Base-by-base conservation (phyloP, 2,113 vertebrate species). In the Phalacrocorax carbo region DNA sequence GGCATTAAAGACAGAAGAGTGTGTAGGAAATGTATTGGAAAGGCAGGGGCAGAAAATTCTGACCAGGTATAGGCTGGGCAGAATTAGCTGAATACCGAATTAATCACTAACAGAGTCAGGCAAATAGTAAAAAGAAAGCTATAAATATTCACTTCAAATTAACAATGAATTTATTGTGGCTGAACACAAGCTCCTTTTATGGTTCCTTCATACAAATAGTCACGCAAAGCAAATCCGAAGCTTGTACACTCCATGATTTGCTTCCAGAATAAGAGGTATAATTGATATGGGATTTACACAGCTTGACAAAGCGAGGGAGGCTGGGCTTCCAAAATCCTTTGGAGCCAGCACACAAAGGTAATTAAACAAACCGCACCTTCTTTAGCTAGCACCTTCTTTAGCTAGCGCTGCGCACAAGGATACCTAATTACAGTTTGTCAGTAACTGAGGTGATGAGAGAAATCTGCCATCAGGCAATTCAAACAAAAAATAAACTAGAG, bases 111-210 rank as follows among this genome's bases (percentile, higher is more conserved):
- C 16, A 78, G 64, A 42, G 55, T 83, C 78, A 93, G 55, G 71
- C 48, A 88, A 95, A 91, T 13, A 88, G 75, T 42, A 84, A 90
- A 94, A 91, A 88, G 38, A 91, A 95, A 95, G 93, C 81, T 93
- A 94, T 91, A 95, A 97, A 94, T 94, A 96, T 91, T 96, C 89
- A 85, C 75, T 88, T 91, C 87, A 95, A 93, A 95, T 94, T 95
- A 95, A 78, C 85, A 94, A 77, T 44, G n/a, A 90, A 86, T 68
- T 62, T 90, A 82, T 84, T 96, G 68, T 78, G 70, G 75, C 66
- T 96, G 75, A 91, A 85, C 55, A 95, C 81, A 91, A 85, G 51
- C 54, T 80, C 60, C n/a, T 96, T 93, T 88, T 86, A 82, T 81
- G 29, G 64, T 94, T 91, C 62, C n/a, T 93, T 95, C 75, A 87